Percentiles rank a stretch among this genome's conserved stretches.
phyloP scores from a whole-genome alignment of 64 coral and sea anemone species.

The Stichodactyla mertensii region DNA sequence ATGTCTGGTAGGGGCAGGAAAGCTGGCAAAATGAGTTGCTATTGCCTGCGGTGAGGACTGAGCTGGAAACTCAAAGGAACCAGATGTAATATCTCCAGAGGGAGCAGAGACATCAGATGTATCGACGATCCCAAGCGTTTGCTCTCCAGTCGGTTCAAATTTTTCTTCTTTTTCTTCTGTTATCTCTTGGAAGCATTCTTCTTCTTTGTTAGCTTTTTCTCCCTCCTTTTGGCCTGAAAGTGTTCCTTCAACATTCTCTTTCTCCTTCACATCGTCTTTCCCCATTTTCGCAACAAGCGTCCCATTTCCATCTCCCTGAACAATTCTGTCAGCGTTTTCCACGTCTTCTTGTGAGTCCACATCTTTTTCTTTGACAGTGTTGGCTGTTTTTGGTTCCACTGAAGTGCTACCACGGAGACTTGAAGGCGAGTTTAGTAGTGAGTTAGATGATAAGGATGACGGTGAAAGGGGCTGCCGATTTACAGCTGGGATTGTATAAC shows the following conservation, averaged over 20 bases:
- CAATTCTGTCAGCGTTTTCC: neutral
- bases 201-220: neutral
- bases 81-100: neutral
- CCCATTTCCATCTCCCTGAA: neutral
- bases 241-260: neutral
- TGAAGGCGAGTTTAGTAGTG: neutral
- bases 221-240: neutral
- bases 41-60: neutral
- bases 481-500: neutral
- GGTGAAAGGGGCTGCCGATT: neutral
- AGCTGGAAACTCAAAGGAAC: neutral
- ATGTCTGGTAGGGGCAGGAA: neutral
- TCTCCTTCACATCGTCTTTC: neutral
- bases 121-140: neutral
- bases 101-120: neutral
- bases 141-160: neutral
- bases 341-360: neutral
- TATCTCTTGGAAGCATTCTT: neutral
- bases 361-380: neutral
- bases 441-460: neutral
- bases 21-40: constrained; percentile 2
- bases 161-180: neutral
- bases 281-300: neutral
- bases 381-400: neutral
- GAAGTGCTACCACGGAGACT: neutral